Evolutionary conservation across 2,888 invertebrate genomes (phyloP).

Genomic region (Tipula helvola): DNA sequence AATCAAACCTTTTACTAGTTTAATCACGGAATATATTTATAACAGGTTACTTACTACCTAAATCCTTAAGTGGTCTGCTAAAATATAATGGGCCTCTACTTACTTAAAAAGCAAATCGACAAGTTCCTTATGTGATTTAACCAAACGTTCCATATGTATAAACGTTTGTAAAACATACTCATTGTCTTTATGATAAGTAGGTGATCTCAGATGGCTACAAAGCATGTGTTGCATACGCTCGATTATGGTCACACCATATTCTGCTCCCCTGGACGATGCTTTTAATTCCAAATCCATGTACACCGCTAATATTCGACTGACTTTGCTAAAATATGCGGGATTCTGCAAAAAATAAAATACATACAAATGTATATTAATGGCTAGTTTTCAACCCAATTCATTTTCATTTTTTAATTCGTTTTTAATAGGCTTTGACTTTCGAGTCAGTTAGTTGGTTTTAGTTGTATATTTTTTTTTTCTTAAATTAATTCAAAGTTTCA

Average conservation of each 20-base stretch:
- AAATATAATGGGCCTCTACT: background rate
- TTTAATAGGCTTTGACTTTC: too few relatives aligned
- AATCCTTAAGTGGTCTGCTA: too few relatives aligned
- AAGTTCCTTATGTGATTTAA: conserved; percentile 1
- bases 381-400: too few relatives aligned
- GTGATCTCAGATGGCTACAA: background rate
- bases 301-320: background rate
- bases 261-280: background rate
- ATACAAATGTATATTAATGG: too few relatives aligned
- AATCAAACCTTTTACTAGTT: conserved; percentile 10
- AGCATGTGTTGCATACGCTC: background rate
- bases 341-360: background rate
- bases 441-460: too few relatives aligned
- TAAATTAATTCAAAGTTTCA: too few relatives aligned
- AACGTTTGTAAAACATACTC: background rate
- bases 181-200: background rate
- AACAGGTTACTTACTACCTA: background rate
- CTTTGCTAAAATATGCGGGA: background rate
- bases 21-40: background rate
- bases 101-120: conserved; percentile 5
- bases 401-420: too few relatives aligned
- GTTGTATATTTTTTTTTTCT: too few relatives aligned
- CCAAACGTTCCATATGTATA: background rate
- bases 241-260: background rate
- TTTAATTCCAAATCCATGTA: conserved; percentile 9